These are phyloP conservation scores for Aerospiza tachiro DNA, from an alignment of 2,797 vertebrate genomes.

Conservation along the genomic window DNA sequence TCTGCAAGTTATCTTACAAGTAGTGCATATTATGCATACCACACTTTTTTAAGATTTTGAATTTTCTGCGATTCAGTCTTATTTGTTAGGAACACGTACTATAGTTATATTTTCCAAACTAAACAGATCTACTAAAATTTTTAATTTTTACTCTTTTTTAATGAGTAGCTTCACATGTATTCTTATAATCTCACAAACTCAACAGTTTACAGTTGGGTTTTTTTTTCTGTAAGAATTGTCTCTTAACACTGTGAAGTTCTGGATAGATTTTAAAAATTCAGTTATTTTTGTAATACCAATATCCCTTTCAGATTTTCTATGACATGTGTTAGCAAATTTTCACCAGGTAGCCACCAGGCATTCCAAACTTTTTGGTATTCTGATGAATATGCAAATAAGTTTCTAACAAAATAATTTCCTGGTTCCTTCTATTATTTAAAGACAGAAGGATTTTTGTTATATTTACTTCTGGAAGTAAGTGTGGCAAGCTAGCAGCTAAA, in stretches of 20 bases:
- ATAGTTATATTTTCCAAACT: background rate
- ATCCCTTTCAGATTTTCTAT: background rate
- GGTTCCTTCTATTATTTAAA: background rate
- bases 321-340: background rate
- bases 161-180: background rate
- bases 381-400: background rate
- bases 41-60: background rate
- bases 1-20: background rate
- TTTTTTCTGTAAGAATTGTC: background rate
- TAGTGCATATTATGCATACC: background rate
- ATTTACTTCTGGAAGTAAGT: background rate
- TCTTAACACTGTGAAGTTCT: background rate
- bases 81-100: background rate
- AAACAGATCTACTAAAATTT: background rate
- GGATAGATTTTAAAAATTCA: background rate
- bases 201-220: rapidly evolving
- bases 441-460: rapidly evolving
- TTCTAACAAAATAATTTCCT: background rate
- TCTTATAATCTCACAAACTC: background rate
- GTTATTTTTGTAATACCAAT: background rate
- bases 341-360: background rate
- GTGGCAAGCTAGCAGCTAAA: background rate
- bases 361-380: background rate
- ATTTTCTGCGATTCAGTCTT: background rate
- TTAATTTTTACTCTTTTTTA: background rate